Percentiles rank a stretch among this genome's conserved stretches.
phyloP scores from a whole-genome alignment of 2,797 vertebrate genomes.

The Coilia nasus region DNA sequence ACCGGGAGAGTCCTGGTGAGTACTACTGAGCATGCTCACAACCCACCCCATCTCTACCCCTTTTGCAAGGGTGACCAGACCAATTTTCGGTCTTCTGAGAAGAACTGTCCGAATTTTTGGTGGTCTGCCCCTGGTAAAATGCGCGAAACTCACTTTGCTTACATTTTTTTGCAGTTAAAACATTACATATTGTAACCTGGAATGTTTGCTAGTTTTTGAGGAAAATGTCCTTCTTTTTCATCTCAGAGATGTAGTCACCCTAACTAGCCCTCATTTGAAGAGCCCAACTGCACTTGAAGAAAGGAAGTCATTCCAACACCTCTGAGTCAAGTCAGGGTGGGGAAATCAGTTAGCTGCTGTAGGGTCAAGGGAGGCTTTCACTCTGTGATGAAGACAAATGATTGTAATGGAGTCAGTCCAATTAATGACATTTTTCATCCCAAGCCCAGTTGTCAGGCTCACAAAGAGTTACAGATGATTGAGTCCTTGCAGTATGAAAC shows the following conservation, averaged over 20 bases:
- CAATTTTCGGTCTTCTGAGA: too few relatives aligned
- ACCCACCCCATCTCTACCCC: too few relatives aligned
- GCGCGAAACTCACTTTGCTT: too few relatives aligned
- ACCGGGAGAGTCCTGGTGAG: slow-evolving; percentile 98
- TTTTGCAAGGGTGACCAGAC: too few relatives aligned
- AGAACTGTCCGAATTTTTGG: too few relatives aligned
- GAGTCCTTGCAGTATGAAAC: background rate
- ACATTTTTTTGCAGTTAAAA: too few relatives aligned
- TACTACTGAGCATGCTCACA: slow-evolving; percentile 44
- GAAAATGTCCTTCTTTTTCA: too few relatives aligned
- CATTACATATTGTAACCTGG: too few relatives aligned
- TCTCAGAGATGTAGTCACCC: too few relatives aligned
- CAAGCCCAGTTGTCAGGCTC: background rate
- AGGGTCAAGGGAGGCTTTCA: slow-evolving; percentile 46
- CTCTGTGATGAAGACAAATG: slow-evolving; percentile 43
- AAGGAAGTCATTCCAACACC: background rate
- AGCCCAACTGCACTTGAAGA: background rate
- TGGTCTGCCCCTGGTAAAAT: too few relatives aligned
- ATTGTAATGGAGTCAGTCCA: background rate
- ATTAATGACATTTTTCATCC: slow-evolving; percentile 17
- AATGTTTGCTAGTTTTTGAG: too few relatives aligned
- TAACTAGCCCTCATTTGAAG: background rate
- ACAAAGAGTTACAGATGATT: background rate
- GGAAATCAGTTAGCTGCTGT: slow-evolving; percentile 41
- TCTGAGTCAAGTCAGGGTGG: background rate